Evolutionary conservation across 2,888 invertebrate species (phyloP).

Genomic region (Drosophila ezoana): DNA sequence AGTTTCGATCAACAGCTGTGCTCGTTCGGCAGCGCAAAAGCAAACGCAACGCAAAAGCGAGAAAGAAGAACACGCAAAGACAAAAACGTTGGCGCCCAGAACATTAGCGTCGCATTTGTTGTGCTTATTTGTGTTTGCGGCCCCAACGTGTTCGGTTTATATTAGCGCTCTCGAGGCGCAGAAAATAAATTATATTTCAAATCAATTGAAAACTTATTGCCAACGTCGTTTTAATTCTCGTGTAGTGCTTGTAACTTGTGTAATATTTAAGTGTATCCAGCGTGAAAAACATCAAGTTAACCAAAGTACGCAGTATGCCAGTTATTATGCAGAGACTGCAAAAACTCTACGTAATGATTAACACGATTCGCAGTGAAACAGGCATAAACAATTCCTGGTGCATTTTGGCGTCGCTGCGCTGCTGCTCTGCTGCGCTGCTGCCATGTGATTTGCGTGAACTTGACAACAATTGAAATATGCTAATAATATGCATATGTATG

Average conservation of each 20-base stretch:
- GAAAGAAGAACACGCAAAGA: constrained; percentile 34
- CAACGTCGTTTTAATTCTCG: constrained; percentile 37
- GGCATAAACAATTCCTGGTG: constrained; percentile 31
- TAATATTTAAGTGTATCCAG: constrained; percentile 13
- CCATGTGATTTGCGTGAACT: constrained; percentile 59
- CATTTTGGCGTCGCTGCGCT: constrained; percentile 11
- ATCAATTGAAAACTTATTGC: constrained; percentile 41
- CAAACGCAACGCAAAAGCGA: constrained; percentile 24
- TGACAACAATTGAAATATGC: constrained; percentile 51
- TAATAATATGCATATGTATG: constrained; percentile 27
- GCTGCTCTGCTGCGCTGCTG: not conserved
- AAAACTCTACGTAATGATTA: constrained; percentile 14
- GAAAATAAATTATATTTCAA: constrained; percentile 29
- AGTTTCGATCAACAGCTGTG: constrained; percentile 68
- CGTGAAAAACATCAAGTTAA: constrained; percentile 19
- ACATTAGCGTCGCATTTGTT: constrained; percentile 58
- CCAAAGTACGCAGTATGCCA: constrained; percentile 32
- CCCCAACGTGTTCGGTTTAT: constrained; percentile 65
- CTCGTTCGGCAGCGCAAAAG: constrained; percentile 24
- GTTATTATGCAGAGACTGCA: constrained; percentile 36
- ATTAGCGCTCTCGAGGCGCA: constrained; percentile 21
- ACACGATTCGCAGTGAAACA: constrained; percentile 3
- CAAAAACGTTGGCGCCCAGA: constrained; percentile 42
- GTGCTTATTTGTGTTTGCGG: constrained; percentile 58
- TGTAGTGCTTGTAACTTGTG: constrained; percentile 31